Evolutionary conservation across 2,888 invertebrate species (phyloP).

Genomic region (Lasioglossum marginatum): DNA sequence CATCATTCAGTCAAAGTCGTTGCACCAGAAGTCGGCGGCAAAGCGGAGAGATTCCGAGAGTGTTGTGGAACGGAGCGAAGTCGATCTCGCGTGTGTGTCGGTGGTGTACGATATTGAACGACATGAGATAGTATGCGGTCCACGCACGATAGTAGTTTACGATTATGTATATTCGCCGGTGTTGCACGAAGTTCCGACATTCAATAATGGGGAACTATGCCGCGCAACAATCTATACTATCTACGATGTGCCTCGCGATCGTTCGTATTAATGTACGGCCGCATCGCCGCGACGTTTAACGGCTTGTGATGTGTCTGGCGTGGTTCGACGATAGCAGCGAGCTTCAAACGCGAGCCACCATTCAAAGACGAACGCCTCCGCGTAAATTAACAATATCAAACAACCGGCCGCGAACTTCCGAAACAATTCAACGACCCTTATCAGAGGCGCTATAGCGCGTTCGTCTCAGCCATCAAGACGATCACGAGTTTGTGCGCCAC

Average conservation of each 20-base stretch:
- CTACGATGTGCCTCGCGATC: neutral
- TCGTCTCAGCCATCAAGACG: neutral
- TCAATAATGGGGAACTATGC: constrained; percentile 12
- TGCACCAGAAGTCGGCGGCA: neutral
- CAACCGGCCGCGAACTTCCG: constrained; percentile 17
- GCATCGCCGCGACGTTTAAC: neutral
- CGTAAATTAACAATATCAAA: constrained; percentile 27
- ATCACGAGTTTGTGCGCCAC: neutral
- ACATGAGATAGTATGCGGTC: constrained; percentile 11
- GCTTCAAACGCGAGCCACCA: neutral
- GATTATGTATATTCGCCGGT: constrained; percentile 6
- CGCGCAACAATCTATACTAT: constrained; percentile 7
- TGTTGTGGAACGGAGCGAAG: neutral
- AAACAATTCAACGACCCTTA: constrained; percentile 23
- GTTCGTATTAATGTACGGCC: constrained; percentile 1
- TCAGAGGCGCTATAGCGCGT: neutral
- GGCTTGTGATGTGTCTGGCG: neutral
- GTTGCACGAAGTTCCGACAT: constrained; percentile 12
- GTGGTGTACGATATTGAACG: neutral
- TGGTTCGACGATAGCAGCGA: neutral
- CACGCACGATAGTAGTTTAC: neutral
- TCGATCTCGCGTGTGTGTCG: neutral
- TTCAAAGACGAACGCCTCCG: constrained; percentile 9
- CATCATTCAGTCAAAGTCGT: neutral
- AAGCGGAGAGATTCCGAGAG: neutral